Conservation (phyloP, 2,797 vertebrate species). For the Odontamblyopus rebecca region DNA sequence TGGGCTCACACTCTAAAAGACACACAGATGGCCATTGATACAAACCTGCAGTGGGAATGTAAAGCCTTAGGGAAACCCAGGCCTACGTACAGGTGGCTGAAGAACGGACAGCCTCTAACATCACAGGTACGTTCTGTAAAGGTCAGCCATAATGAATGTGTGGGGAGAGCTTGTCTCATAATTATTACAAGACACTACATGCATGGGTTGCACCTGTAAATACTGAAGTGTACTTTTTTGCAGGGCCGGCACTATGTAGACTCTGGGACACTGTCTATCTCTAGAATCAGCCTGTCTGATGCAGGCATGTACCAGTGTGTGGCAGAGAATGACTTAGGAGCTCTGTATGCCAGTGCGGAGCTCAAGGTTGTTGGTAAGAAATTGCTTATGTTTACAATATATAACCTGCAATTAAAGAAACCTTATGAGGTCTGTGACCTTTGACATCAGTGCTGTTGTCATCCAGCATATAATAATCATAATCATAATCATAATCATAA, state of each 20-base stretch:
- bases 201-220: background rate
- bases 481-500: no score
- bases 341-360: conserved; percentile 75
- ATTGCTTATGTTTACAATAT: background rate
- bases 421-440: background rate
- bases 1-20: conserved; percentile 86
- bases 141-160: background rate
- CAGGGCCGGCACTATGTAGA: conserved; percentile 72
- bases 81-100: conserved; percentile 85
- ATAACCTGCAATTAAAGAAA: background rate
- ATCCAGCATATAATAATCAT: background rate
- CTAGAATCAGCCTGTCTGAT: conserved; percentile 70
- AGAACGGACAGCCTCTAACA: conserved; percentile 78
- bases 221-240: conserved; percentile 7
- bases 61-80: conserved; percentile 81
- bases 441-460: background rate
- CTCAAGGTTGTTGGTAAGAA: conserved; percentile 80
- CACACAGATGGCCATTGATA: conserved; percentile 82
- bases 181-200: background rate
- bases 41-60: conserved; percentile 87
- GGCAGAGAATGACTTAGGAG: conserved; percentile 73
- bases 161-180: background rate
- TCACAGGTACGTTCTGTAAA: conserved; percentile 74
- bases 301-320: conserved; percentile 82
- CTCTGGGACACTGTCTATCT: conserved; percentile 68